phyloP scores from a whole-genome alignment of 2,113 vertebrate species.

The Notothenia coriiceps region DNA sequence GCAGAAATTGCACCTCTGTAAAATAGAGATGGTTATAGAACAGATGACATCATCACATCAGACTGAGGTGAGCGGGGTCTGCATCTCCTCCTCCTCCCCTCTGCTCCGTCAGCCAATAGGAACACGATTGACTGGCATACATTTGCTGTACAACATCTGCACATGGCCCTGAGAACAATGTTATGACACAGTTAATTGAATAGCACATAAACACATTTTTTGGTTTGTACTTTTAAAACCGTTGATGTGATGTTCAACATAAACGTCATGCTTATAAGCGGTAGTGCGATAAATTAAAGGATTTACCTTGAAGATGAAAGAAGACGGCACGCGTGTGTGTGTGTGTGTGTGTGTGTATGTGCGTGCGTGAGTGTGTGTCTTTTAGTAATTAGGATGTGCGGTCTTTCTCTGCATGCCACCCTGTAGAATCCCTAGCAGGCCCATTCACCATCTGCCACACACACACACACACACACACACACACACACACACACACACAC shows the following conservation, averaged over 20 bases:
- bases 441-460: conserved; percentile 69
- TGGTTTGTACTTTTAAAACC: not conserved
- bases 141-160: conserved; percentile 69
- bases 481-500: conserved; percentile 4
- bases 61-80: not conserved
- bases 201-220: conserved; percentile 12
- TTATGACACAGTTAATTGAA: conserved; percentile 61
- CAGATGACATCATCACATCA: conserved; percentile 33
- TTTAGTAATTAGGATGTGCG: conserved; percentile 64
- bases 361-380: conserved; percentile 18
- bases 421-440: conserved; percentile 63
- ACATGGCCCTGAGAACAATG: conserved; percentile 49
- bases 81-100: not conserved
- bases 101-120: conserved; percentile 38
- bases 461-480: conserved; percentile 34
- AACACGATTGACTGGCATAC: conserved; percentile 38
- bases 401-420: conserved; percentile 50
- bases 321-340: not conserved
- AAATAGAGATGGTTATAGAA: not conserved
- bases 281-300: not conserved
- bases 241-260: no score
- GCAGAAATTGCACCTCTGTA: not conserved
- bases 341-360: not conserved
- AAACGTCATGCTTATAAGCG: no score
- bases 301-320: not conserved